phyloP scores from a whole-genome alignment of 2,888 invertebrate species.

The Conchocele bisecta region DNA sequence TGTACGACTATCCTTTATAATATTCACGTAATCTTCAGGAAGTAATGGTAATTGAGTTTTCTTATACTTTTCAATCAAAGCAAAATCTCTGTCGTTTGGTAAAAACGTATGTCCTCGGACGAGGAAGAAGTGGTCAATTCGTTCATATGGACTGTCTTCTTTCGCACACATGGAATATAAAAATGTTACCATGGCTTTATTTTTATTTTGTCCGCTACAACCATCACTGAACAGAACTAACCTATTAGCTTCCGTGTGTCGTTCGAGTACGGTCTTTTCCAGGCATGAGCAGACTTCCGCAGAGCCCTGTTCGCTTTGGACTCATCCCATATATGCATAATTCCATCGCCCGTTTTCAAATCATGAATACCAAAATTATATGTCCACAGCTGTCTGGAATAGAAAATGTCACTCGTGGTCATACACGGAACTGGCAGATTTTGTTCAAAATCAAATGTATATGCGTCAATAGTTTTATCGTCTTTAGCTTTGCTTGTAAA shows the following conservation, averaged over 20 bases:
- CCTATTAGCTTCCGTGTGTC: neutral
- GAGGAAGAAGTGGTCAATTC: neutral
- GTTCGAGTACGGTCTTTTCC: conserved; percentile 4
- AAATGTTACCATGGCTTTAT: conserved; percentile 8
- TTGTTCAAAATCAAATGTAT: conserved; percentile 37
- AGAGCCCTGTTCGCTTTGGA: conserved; percentile 23
- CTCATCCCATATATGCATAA: conserved; percentile 33
- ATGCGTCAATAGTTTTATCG: conserved; percentile 9
- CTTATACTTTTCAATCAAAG: neutral
- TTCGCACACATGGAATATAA: neutral
- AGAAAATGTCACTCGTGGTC: conserved; percentile 28
- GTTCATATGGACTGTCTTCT: neutral
- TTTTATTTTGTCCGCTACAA: conserved; percentile 2
- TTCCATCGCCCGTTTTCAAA: conserved; percentile 18
- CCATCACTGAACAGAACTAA: neutral
- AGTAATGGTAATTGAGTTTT: too few species aligned
- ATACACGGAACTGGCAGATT: conserved; percentile 27
- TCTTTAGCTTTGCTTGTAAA: neutral
- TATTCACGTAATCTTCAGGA: too few species aligned
- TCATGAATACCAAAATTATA: conserved; percentile 39
- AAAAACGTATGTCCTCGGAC: neutral
- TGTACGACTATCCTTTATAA: neutral
- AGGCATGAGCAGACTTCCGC: conserved; percentile 34
- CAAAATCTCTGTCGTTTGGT: neutral
- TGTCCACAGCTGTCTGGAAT: conserved; percentile 31